Evolutionary conservation across 2,113 vertebrate species (phyloP).

Genomic region (Panthera tigris): DNA sequence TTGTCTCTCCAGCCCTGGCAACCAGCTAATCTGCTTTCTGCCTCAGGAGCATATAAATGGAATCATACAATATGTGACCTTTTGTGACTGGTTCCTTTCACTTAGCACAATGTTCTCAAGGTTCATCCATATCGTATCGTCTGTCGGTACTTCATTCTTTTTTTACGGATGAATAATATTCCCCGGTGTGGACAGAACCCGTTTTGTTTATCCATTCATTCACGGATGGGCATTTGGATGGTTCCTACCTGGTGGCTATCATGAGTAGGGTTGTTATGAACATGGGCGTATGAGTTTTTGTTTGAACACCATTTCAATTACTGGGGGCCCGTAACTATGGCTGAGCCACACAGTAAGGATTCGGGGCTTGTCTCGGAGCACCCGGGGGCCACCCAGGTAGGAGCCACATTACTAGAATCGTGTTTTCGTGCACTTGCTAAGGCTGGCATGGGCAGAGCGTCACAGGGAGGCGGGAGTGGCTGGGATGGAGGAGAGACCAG

Average conservation of each 20-base stretch:
- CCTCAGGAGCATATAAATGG: not conserved
- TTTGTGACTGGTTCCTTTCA: too few species aligned
- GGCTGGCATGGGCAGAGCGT: not conserved
- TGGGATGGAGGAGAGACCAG: not conserved
- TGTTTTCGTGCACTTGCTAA: accelerated
- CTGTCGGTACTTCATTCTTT: accelerated
- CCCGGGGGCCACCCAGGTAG: not conserved
- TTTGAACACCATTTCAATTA: too few species aligned
- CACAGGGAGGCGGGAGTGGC: not conserved
- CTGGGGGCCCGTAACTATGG: accelerated
- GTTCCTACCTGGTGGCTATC: not conserved
- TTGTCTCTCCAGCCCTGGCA: too few species aligned
- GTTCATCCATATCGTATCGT: accelerated
- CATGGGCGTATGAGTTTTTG: accelerated
- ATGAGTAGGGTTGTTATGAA: accelerated
- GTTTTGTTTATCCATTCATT: too few species aligned
- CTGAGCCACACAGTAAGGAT: not conserved
- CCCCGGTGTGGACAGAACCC: accelerated
- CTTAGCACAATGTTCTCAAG: not conserved
- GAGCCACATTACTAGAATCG: not conserved
- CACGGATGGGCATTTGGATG: accelerated
- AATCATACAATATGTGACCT: accelerated
- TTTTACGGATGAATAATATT: not conserved
- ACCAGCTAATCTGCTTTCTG: not conserved
- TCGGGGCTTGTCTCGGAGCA: not conserved